These are phyloP conservation scores for Drosophila prolongata DNA, from an alignment of 2,888 invertebrate genomes.

Conservation along the genomic window DNA sequence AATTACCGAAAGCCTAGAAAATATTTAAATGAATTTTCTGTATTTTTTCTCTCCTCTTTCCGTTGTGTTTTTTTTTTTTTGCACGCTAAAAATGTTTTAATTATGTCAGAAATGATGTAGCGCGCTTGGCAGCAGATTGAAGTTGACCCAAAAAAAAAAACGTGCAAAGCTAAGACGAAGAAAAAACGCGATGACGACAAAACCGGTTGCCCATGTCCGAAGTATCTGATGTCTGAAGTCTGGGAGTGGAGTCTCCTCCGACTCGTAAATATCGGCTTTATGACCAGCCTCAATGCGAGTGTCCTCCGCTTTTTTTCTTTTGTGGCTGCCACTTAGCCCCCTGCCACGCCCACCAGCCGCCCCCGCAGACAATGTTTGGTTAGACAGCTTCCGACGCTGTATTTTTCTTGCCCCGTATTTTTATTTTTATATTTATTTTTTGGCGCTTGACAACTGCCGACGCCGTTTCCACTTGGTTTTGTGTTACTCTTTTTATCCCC, in stretches of 20 bases:
- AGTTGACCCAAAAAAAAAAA: conserved; percentile 64
- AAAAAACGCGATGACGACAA: conserved; percentile 30
- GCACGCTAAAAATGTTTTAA: conserved; percentile 62
- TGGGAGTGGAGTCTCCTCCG: conserved; percentile 37
- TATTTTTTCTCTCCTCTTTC: conserved; percentile 22
- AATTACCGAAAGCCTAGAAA: conserved; percentile 39
- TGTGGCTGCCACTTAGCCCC: conserved; percentile 24
- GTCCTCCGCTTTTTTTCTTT: conserved; percentile 38
- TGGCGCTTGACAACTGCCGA: conserved; percentile 47
- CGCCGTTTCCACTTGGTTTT: conserved; percentile 49
- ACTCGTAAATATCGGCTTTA: conserved; percentile 64
- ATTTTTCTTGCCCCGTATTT: conserved; percentile 51
- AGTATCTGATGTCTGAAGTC: conserved; percentile 27
- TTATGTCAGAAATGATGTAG: conserved; percentile 62
- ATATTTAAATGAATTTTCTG: conserved; percentile 37
- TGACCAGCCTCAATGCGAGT: conserved; percentile 69
- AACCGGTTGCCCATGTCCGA: conserved; percentile 40
- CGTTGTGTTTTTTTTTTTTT: conserved; percentile 17
- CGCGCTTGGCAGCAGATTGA: conserved; percentile 58
- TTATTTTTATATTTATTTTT: conserved; percentile 29
- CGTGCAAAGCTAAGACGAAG: conserved; percentile 28
- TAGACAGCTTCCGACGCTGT: conserved; percentile 68
- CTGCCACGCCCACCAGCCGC: conserved; percentile 35
- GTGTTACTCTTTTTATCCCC: conserved; percentile 37
- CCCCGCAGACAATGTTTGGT: conserved; percentile 49